Evolutionary conservation across 2,113 vertebrate species (phyloP).

Genomic region (Diphyllodes magnificus): DNA sequence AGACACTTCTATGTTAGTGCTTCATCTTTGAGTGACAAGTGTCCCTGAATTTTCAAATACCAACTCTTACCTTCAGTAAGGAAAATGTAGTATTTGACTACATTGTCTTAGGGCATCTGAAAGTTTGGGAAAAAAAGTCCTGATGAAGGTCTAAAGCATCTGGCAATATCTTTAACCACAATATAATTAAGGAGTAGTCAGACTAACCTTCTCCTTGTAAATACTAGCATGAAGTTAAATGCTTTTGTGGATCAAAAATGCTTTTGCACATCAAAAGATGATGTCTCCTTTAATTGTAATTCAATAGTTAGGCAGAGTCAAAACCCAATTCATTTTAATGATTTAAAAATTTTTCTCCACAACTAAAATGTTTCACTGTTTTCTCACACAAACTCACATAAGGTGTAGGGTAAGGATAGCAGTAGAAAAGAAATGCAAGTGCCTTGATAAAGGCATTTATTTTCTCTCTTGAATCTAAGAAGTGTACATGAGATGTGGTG

Average conservation of each 20-base stretch:
- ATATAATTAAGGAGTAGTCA: not conserved
- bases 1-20: not conserved
- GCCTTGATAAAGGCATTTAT: not conserved
- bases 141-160: not conserved
- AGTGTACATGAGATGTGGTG: not conserved
- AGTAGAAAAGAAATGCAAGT: not conserved
- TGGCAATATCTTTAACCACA: not conserved
- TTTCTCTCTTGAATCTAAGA: not conserved
- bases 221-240: not conserved
- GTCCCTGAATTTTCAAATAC: not conserved
- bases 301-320: not conserved
- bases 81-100: not conserved
- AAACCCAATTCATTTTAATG: not conserved
- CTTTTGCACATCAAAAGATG: not conserved
- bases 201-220: not conserved
- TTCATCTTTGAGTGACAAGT: not conserved
- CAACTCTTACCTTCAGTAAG: not conserved
- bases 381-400: not conserved
- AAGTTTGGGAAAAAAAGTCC: not conserved
- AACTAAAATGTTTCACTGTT: not conserved
- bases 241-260: not conserved
- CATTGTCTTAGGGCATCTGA: not conserved
- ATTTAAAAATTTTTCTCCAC: not conserved
- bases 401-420: not conserved
- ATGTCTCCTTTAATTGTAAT: not conserved